A percentile compares a stretch with the other conserved stretches of the same genome.
Conservation (phyloP, 2,113 vertebrate species). For the Typhlomys cinereus region DNA sequence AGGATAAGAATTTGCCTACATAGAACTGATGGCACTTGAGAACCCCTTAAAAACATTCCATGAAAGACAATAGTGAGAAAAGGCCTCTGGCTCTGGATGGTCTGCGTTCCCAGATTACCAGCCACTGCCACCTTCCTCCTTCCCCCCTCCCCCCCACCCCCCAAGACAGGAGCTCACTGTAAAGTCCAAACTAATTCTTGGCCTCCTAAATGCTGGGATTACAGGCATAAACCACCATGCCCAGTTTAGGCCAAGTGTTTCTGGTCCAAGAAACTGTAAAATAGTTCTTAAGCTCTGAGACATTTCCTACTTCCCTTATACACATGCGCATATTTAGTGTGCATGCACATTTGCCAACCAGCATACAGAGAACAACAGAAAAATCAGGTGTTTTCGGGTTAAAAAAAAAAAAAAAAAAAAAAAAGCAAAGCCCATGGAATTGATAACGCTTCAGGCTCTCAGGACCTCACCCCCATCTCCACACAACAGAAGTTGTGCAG, state of each 20-base stretch:
- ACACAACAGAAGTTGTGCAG: background rate
- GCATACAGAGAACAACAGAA: constrained; percentile 25
- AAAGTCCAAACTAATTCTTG: background rate
- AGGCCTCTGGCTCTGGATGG: background rate
- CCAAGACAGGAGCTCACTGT: background rate
- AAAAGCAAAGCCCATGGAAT: background rate
- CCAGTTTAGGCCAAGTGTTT: background rate
- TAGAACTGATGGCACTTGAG: background rate
- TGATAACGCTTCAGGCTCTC: constrained; percentile 24
- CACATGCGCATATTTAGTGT: background rate
- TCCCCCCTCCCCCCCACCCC: background rate
- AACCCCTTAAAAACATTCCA: background rate
- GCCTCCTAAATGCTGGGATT: background rate
- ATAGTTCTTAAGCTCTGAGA: background rate
- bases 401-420: background rate
- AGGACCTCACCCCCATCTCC: background rate
- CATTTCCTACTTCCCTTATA: constrained; percentile 9
- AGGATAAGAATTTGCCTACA: constrained; percentile 24
- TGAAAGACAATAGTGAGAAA: constrained; percentile 5
- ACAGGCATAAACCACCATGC: background rate
- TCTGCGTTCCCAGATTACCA: background rate
- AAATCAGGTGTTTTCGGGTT: constrained; percentile 47
- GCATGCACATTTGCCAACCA: constrained; percentile 7
- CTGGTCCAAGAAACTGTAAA: background rate
- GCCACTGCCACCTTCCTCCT: background rate